A percentile compares a stretch with the other conserved stretches of the same genome.
Evolutionary conservation across 2,888 invertebrate genomes (phyloP).

Genomic region (Hydraecia micacea): DNA sequence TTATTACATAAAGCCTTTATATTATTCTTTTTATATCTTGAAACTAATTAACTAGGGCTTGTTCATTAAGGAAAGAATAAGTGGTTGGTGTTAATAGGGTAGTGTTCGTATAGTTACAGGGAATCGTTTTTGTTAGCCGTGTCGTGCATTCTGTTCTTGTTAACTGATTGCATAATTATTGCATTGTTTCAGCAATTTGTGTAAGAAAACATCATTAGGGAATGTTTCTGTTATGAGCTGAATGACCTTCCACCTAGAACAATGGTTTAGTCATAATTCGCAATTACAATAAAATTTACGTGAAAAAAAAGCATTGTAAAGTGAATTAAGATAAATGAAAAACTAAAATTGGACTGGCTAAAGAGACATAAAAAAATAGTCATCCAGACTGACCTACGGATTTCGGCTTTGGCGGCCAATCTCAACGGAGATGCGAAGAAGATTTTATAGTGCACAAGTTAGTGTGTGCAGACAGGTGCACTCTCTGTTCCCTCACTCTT

Average conservation of each 20-base stretch:
- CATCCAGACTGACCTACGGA: not conserved
- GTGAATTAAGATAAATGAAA: not conserved
- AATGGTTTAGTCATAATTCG: not conserved
- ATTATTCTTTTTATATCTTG: constrained; percentile 60
- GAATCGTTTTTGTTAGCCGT: constrained; percentile 9
- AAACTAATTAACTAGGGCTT: constrained; percentile 64
- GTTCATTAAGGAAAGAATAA: constrained; percentile 60
- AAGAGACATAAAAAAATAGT: not conserved
- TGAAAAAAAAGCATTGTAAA: not conserved
- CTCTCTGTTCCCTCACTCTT: not conserved
- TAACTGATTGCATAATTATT: constrained; percentile 30
- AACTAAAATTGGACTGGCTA: not conserved
- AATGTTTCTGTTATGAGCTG: not conserved
- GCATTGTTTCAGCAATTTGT: constrained; percentile 4
- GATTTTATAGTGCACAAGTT: not conserved
- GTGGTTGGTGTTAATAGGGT: constrained; percentile 1
- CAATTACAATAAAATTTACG: not conserved
- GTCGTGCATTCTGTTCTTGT: constrained; percentile 20
- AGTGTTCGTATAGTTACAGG: constrained; percentile 9
- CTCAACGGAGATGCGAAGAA: not conserved
- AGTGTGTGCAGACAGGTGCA: not conserved
- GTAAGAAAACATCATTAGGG: not conserved
- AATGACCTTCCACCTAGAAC: not conserved
- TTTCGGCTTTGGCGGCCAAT: not conserved
- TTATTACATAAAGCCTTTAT: constrained; percentile 70